Conservation (phyloP, 2,888 invertebrate genomes). For the Mystacides longicornis region DNA sequence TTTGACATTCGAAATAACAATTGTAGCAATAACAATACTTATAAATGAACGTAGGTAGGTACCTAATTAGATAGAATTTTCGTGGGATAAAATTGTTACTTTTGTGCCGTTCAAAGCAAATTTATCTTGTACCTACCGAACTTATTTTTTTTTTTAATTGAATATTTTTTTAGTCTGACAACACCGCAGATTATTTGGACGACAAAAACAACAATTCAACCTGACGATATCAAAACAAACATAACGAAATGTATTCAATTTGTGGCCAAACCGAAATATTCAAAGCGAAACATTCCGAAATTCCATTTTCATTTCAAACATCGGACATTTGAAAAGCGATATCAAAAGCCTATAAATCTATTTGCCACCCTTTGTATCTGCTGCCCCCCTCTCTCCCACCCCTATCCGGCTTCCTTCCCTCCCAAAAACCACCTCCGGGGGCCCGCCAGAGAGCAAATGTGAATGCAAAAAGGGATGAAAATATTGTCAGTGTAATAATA, state of each 20-base stretch:
- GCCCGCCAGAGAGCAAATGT: no score
- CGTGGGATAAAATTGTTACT: no score
- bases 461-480: background rate
- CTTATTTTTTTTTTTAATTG: no score
- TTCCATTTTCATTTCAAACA: slow-evolving; percentile 15
- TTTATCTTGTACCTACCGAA: no score
- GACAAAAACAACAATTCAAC: background rate
- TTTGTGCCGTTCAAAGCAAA: no score
- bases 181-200: background rate
- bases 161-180: no score
- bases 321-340: slow-evolving; percentile 15
- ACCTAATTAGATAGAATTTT: no score
- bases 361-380: slow-evolving; percentile 11
- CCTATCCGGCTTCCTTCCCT: background rate
- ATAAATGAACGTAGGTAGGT: no score
- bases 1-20: no score
- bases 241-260: background rate
- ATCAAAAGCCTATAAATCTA: slow-evolving; percentile 25
- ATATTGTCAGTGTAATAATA: background rate
- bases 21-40: no score
- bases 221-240: background rate
- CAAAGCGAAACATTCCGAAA: slow-evolving; percentile 4
- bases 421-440: background rate
- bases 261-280: background rate
- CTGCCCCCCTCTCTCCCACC: background rate